phyloP scores from a whole-genome alignment of 2,113 vertebrate species.

The Kryptolebias marmoratus region DNA sequence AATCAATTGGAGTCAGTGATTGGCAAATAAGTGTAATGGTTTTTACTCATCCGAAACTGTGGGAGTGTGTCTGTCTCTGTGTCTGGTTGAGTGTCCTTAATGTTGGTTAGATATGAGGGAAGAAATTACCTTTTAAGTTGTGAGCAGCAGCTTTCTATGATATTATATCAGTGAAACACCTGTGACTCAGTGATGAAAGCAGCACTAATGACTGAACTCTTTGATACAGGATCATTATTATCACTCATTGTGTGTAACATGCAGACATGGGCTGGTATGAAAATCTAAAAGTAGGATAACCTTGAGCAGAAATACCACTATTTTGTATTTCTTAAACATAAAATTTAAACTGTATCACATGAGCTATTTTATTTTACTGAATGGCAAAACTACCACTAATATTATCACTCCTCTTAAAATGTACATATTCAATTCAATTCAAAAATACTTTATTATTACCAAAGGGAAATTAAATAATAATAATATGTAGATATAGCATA shows the following conservation, averaged over 20 bases:
- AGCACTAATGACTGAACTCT: constrained; percentile 6
- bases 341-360: too few relatives aligned
- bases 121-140: constrained; percentile 4
- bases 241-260: neutral
- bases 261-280: neutral
- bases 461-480: too few relatives aligned
- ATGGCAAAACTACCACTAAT: too few relatives aligned
- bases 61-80: constrained; percentile 18
- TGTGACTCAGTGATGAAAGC: neutral
- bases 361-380: too few relatives aligned
- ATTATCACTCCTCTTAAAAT: too few relatives aligned
- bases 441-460: too few relatives aligned
- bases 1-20: constrained; percentile 65
- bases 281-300: neutral
- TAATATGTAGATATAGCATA: too few relatives aligned
- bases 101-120: constrained; percentile 17
- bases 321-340: too few relatives aligned
- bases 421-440: too few relatives aligned
- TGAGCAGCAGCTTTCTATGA: constrained; percentile 13
- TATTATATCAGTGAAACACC: constrained; percentile 9
- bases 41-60: constrained; percentile 12
- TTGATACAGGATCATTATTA: neutral
- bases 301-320: too few relatives aligned
- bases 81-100: constrained; percentile 22
- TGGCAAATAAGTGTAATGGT: constrained; percentile 45